Conservation (phyloP, 2,888 invertebrate species). For the Sclerodermus sp. region DNA sequence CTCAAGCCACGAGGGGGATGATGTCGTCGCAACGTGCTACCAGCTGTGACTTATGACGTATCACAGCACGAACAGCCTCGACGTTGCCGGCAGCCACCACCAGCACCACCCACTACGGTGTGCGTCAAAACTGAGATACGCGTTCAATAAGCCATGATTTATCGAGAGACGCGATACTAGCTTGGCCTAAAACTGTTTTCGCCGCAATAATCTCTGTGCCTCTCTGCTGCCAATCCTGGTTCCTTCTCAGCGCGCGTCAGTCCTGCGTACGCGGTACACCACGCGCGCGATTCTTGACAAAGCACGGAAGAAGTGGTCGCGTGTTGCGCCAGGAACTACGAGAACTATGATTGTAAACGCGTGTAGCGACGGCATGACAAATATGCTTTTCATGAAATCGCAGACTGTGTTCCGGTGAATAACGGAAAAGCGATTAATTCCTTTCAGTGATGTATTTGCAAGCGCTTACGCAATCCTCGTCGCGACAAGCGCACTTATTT, state of each 20-base stretch:
- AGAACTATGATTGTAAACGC: no score
- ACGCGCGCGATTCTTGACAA: no score
- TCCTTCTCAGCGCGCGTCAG: constrained; percentile 1
- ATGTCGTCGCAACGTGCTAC: constrained; percentile 53
- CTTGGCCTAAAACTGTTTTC: constrained; percentile 30
- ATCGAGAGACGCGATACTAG: constrained; percentile 33
- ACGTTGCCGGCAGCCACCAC: background rate
- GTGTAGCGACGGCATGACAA: no score
- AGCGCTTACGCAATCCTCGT: no score
- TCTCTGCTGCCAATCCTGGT: constrained; percentile 3
- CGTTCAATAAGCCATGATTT: constrained; percentile 44
- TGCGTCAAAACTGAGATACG: constrained; percentile 34
- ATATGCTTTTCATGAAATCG: no score
- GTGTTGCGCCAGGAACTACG: no score
- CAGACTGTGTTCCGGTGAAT: no score
- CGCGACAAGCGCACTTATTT: no score
- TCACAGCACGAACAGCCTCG: constrained; percentile 19
- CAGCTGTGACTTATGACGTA: constrained; percentile 55
- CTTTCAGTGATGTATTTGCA: no score
- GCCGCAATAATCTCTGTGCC: constrained; percentile 27
- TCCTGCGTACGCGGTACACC: no score
- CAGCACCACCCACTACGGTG: constrained; percentile 10
- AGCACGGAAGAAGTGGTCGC: no score
- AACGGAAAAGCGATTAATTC: no score
- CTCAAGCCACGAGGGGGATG: constrained; percentile 24